Percentiles rank a stretch among this genome's conserved stretches.
Conservation (phyloP, 1,140 invertebrate genomes). For the Samia ricini region DNA sequence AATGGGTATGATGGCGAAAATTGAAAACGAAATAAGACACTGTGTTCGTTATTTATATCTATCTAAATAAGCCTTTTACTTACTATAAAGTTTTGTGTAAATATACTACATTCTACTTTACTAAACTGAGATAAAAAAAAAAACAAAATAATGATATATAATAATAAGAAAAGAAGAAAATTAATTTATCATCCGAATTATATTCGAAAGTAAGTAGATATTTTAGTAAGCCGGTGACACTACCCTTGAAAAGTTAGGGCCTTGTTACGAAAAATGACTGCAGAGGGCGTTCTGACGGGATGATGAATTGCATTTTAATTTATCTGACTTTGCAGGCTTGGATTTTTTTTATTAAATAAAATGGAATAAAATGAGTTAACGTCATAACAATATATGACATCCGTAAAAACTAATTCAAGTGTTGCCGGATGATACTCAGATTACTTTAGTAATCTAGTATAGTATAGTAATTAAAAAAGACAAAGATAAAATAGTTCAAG, state of each 20-base stretch:
- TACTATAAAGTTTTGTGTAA: no score
- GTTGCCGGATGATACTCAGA: no score
- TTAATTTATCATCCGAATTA: slow-evolving; percentile 7
- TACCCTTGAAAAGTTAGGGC: slow-evolving; percentile 16
- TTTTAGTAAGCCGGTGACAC: slow-evolving; percentile 2
- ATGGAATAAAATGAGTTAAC: neutral
- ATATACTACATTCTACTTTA: no score
- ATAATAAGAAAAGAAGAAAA: neutral
- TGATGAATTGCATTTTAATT: slow-evolving; percentile 12
- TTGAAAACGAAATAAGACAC: no score
- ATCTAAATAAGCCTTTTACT: no score
- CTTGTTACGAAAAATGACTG: slow-evolving; percentile 20
- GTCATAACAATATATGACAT: neutral
- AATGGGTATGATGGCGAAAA: no score
- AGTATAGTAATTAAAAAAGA: no score
- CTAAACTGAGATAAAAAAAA: neutral
- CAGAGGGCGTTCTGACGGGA: neutral
- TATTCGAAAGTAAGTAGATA: neutral
- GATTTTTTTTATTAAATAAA: neutral
- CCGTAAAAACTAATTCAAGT: no score
- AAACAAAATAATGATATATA: neutral
- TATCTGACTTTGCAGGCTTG: slow-evolving; percentile 6
- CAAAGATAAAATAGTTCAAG: no score
- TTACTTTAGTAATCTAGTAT: no score
- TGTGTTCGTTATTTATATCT: no score